These are phyloP conservation scores for Myripristis jacobus DNA, from an alignment of 2,797 vertebrate genomes.

Conservation along the genomic window DNA sequence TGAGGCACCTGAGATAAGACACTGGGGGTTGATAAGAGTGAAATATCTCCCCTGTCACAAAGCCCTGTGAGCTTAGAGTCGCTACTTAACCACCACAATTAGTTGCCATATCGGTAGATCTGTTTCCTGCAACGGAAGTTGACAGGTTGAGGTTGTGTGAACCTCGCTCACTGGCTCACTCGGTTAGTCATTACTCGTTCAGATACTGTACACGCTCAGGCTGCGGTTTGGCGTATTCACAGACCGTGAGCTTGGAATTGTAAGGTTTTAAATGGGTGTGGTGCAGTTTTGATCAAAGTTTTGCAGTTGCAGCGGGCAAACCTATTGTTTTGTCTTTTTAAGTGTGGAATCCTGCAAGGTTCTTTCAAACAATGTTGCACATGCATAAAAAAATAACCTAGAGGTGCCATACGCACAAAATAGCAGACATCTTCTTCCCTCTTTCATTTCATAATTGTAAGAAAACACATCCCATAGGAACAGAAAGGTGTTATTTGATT, in stretches of 20 bases:
- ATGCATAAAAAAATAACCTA: neutral
- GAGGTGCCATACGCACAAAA: too few relatives aligned
- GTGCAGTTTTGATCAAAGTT: neutral
- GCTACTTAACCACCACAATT: constrained; percentile 15
- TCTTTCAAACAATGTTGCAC: too few relatives aligned
- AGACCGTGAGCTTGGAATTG: neutral
- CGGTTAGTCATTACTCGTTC: too few relatives aligned
- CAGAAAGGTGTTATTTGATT: too few relatives aligned
- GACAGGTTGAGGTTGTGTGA: constrained; percentile 5
- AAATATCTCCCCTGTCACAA: neutral
- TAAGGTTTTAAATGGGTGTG: neutral
- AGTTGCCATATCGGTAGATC: constrained; percentile 19
- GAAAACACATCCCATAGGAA: too few relatives aligned
- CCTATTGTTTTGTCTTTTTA: too few relatives aligned
- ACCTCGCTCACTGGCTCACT: neutral
- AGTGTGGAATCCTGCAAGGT: too few relatives aligned
- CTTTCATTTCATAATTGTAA: too few relatives aligned
- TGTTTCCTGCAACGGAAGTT: constrained; percentile 59
- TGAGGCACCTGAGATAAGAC: neutral
- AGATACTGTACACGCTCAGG: too few relatives aligned
- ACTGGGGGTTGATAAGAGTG: neutral
- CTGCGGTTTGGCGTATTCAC: constrained; percentile 7
- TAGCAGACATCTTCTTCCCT: too few relatives aligned
- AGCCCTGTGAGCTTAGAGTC: neutral
- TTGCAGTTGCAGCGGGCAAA: too few relatives aligned